Conservation (phyloP, 1,140 invertebrate genomes). For the Phymorhynchus buccinoides region DNA sequence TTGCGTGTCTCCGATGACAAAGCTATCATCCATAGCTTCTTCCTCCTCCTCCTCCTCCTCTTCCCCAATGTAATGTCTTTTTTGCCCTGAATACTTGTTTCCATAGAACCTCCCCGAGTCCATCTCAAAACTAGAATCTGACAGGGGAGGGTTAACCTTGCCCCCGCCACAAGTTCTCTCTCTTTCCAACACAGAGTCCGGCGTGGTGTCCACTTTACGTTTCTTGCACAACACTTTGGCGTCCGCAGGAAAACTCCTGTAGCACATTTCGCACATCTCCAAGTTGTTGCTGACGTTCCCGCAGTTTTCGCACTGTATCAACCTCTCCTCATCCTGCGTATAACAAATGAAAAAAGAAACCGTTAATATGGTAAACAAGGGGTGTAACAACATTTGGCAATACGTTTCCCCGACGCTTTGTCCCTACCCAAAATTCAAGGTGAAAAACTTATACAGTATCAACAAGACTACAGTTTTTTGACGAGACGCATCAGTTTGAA, state of each 20-base stretch:
- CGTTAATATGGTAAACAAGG: background rate
- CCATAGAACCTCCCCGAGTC: background rate
- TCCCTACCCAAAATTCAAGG: too few species aligned
- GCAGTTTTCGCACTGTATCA: conserved; percentile 53
- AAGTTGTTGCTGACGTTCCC: conserved; percentile 54
- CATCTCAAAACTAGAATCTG: background rate
- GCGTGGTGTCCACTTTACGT: background rate
- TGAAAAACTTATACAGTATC: too few species aligned
- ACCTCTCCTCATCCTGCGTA: conserved; percentile 43
- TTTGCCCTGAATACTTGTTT: background rate
- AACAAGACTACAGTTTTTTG: too few species aligned
- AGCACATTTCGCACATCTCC: conserved; percentile 53
- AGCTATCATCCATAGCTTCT: background rate
- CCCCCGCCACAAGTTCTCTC: conserved; percentile 5
- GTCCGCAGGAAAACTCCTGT: conserved; percentile 46
- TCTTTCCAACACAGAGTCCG: conserved; percentile 2
- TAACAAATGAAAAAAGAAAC: background rate
- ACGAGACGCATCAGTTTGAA: too few species aligned
- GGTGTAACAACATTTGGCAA: too few species aligned
- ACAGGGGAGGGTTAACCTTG: background rate
- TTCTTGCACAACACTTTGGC: conserved; percentile 41
- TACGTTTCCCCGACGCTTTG: too few species aligned
- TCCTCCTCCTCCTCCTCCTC: background rate
- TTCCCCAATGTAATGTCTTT: background rate
- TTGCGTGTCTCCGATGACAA: background rate